Base-by-base conservation (phyloP, 2,113 vertebrate species). In the Semicossyphus pulcher region DNA sequence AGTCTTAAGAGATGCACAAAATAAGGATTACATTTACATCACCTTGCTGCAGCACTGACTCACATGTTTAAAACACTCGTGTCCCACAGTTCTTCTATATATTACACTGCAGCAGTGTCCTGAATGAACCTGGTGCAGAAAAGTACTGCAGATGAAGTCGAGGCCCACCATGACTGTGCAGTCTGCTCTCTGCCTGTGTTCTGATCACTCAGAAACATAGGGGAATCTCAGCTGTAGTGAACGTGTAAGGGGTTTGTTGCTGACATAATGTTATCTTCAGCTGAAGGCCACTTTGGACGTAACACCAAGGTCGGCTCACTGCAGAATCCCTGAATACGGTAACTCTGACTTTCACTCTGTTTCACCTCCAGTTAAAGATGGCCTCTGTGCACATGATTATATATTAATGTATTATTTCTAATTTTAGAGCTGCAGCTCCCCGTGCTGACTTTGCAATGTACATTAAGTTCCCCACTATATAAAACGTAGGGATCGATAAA, bases 161-260 rank as follows among this genome's bases (percentile, higher is more conserved):
- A 86, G 81, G 52, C 61, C 56, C 71, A 75, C 61, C 32, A 48
- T 88, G 86, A 90, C 88, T 87, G 65, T 86, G 84, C 84, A 88
- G 66, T 84, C 71, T 75, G 74, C 34, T 29, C 61, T 3, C 59
- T 69, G 58, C 34, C 39, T 72, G 56, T 65, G 79, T 83, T 76
- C 83, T 80, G 63, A 42, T 80, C 76, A 85, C 76, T 67, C 47
- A 72, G 51, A 26, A 64, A 57, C 42, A 73, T 23, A 3, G 15
- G 31, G 39, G 49, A 75, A 57, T 62, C 25, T 48, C 6, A 49
- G 67, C 62, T 61, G 26, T 20, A 28, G 20, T 52, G 34, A 15
- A n/a, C 28, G 10, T 71, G n/a, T 60, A n/a, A 44, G 21, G 23
- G 25, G 6, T 69, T 74, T 57, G 65, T 26, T 78, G 45, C 61